Base-by-base conservation (phyloP, 2,797 vertebrate species). In the Phrynocephalus guinanensis region DNA sequence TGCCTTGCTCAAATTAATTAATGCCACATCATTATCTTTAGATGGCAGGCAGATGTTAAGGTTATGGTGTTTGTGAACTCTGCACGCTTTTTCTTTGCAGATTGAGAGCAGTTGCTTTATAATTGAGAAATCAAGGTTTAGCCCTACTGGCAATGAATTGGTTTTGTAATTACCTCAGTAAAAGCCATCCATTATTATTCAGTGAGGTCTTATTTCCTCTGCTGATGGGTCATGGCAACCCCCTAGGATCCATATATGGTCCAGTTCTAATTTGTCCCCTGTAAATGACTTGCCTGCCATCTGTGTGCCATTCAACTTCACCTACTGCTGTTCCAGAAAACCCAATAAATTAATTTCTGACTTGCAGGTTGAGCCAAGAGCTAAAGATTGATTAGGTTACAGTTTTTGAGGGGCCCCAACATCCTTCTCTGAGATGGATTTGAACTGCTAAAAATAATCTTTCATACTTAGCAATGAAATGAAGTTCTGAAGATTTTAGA, bases 141-240 rank as follows among this genome's bases (percentile, higher is more conserved):
- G 92, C 91, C 94, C 91, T 93, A 95, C 92, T 93, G 93, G 94
- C 91, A 95, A 91, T 91, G 94, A 92, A 93, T 95, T 94, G 93
- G 89, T 92, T 96, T 95, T 95, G 93, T 96, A 96, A 97, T 97
- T 97, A 97, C 96, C 95, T 94, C 94, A 93, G 93, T 95, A 96
- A 96, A 96, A 95, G 94, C 88, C 93, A 93, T 94, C 95, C 92
- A 95, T 97, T 96, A 96, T 96, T 96, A 96, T 96, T 96, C 95
- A 95, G 83, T 90, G 92, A 95, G 95, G 93, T 94, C 88, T 0
- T 77, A 77, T 89, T 96, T 95, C 79, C 85, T 93, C 86, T 92
- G 91, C 93, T 95, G 93, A 91, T 92, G 92, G 96, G 95, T 96
- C 96, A 95, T 71, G 30, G 89, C 92, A 93, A 88, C 83, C 84